Evolutionary conservation across 2,113 vertebrate species (phyloP).

Genomic region (Spea bombifrons): DNA sequence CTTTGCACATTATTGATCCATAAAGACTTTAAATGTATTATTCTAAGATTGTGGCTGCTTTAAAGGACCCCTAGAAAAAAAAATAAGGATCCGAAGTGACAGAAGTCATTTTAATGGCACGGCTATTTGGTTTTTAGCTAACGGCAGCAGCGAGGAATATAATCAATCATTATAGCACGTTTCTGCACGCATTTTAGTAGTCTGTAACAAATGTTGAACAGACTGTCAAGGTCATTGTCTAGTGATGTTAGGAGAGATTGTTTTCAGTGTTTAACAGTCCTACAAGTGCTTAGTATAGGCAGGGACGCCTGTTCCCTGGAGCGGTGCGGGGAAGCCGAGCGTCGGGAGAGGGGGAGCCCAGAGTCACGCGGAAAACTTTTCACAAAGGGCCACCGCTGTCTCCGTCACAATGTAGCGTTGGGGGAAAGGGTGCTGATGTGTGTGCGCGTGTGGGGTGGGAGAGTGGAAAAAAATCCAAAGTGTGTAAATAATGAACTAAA

Average conservation of each 20-base stretch:
- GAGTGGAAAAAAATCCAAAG: no score
- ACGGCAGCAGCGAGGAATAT: constrained; percentile 61
- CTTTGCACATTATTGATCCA: constrained; percentile 62
- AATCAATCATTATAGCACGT: constrained; percentile 75
- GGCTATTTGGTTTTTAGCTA: constrained; percentile 71
- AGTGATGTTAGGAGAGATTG: constrained; percentile 51
- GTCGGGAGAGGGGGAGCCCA: constrained; percentile 13
- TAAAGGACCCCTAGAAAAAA: constrained; percentile 55
- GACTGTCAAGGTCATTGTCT: constrained; percentile 60
- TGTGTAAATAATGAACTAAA: no score
- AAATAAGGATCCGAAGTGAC: constrained; percentile 63
- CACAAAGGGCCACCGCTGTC: background rate
- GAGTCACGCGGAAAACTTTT: background rate
- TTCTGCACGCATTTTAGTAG: constrained; percentile 71
- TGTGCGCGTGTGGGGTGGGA: no score
- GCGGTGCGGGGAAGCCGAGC: constrained; percentile 45
- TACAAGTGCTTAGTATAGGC: constrained; percentile 55
- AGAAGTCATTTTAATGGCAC: constrained; percentile 75
- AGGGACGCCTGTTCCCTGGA: constrained; percentile 48
- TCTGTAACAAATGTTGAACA: constrained; percentile 56
- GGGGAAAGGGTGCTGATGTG: no score
- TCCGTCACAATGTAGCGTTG: no score
- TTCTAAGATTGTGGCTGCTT: constrained; percentile 58
- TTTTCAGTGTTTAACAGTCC: constrained; percentile 56
- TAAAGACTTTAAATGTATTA: constrained; percentile 63